Evolutionary conservation across 2,888 invertebrate species (phyloP).

Genomic region (Gandaritis pyraliata): DNA sequence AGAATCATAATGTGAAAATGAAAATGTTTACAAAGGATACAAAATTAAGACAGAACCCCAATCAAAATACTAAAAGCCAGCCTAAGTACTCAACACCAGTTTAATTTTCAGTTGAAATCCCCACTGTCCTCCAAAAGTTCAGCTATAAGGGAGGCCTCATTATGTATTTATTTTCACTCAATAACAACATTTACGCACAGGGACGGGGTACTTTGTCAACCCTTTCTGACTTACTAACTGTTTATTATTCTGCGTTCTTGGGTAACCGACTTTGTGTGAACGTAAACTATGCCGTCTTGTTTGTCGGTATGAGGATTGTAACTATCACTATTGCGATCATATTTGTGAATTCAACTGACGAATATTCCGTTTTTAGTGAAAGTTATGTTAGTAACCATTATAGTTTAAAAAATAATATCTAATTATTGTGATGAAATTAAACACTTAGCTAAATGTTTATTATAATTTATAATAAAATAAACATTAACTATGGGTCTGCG

Average conservation of each 20-base stretch:
- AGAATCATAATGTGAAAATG: conserved; percentile 26
- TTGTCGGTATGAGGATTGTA: not conserved
- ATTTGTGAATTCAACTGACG: too few species aligned
- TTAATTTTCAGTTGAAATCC: conserved; percentile 45
- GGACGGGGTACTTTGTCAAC: conserved; percentile 55
- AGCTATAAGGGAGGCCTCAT: conserved; percentile 59
- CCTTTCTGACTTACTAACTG: conserved; percentile 38
- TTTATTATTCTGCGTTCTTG: conserved; percentile 11
- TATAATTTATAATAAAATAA: too few species aligned
- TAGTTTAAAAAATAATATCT: too few species aligned
- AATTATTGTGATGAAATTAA: too few species aligned
- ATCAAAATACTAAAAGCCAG: conserved; percentile 32
- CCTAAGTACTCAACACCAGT: conserved; percentile 34
- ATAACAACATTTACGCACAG: conserved; percentile 57
- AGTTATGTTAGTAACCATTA: not conserved
- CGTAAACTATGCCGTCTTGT: not conserved
- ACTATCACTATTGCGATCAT: not conserved
- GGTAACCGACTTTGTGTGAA: conserved; percentile 10
- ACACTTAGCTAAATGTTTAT: conserved; percentile 21
- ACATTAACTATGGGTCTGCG: too few species aligned
- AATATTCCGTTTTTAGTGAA: too few species aligned
- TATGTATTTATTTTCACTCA: conserved; percentile 77
- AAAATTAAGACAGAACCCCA: conserved; percentile 28
- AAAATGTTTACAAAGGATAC: conserved; percentile 27
- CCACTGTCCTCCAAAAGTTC: conserved; percentile 45